Percentiles rank a stretch among this genome's conserved stretches.
Evolutionary conservation across 92 coral and sea anemone genomes (phyloP).

Genomic region (Porites cylindrica): DNA sequence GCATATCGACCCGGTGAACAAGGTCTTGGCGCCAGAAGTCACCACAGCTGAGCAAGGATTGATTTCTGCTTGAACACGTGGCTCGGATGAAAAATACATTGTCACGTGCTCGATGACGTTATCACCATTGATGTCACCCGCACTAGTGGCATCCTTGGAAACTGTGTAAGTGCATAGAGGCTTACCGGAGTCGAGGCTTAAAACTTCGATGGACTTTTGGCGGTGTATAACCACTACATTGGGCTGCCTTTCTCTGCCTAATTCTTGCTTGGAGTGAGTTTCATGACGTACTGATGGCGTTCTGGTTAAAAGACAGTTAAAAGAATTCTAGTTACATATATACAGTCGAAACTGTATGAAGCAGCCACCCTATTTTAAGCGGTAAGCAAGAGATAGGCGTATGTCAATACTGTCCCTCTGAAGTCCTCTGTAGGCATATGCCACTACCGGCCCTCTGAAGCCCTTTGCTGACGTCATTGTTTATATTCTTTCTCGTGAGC

Average conservation of each 20-base stretch:
- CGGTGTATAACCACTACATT: slow-evolving; percentile 83
- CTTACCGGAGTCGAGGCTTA: slow-evolving; percentile 78
- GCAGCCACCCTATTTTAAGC: too few relatives aligned
- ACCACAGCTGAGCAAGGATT: slow-evolving; percentile 85
- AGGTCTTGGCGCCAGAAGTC: slow-evolving; percentile 58
- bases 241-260: slow-evolving; percentile 28
- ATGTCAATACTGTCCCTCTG: too few relatives aligned
- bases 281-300: neutral
- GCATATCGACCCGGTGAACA: slow-evolving; percentile 74
- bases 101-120: slow-evolving; percentile 83
- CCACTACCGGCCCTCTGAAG: too few relatives aligned
- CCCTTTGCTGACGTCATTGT: too few relatives aligned
- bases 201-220: slow-evolving; percentile 82
- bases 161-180: slow-evolving; percentile 79
- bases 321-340: too few relatives aligned
- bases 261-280: slow-evolving; percentile 1
- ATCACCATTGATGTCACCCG: slow-evolving; percentile 89
- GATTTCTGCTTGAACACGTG: slow-evolving; percentile 45
- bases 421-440: too few relatives aligned
- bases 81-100: slow-evolving; percentile 69
- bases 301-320: neutral
- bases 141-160: slow-evolving; percentile 62
- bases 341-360: too few relatives aligned
- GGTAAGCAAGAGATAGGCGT: too few relatives aligned
- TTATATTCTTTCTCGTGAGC: too few relatives aligned